Percentiles rank a stretch among this genome's conserved stretches.
Conservation (phyloP, 2,888 invertebrate species). For the Zelleria hepariella region DNA sequence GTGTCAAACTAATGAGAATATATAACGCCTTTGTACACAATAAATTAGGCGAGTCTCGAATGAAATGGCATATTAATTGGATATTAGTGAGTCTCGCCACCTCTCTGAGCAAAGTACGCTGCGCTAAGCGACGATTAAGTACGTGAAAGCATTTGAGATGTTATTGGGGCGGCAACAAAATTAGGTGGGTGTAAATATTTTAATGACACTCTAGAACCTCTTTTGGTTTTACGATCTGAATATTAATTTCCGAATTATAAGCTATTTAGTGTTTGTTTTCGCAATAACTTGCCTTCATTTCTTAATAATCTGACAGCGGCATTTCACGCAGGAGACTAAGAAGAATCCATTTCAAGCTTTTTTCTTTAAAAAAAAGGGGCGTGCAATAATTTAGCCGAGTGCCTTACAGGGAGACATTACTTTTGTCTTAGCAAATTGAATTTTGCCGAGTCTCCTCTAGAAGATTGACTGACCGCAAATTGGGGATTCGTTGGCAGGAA, state of each 20-base stretch:
- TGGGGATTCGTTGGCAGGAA: slow-evolving; percentile 64
- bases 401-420: slow-evolving; percentile 35
- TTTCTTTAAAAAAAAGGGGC: not conserved
- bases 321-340: not conserved
- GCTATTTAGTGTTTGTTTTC: slow-evolving; percentile 21
- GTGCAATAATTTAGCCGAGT: slow-evolving; percentile 12
- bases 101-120: slow-evolving; percentile 30
- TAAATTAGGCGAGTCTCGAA: slow-evolving; percentile 58
- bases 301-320: not conserved
- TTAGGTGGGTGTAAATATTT: slow-evolving; percentile 46
- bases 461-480: slow-evolving; percentile 70
- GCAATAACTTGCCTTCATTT: not conserved
- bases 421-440: slow-evolving; percentile 66
- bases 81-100: slow-evolving; percentile 61
- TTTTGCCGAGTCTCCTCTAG: slow-evolving; percentile 44
- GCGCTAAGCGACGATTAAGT: slow-evolving; percentile 27
- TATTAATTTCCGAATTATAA: slow-evolving; percentile 28
- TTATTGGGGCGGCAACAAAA: slow-evolving; percentile 35
- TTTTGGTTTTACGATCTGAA: slow-evolving; percentile 30
- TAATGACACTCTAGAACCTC: slow-evolving; percentile 29
- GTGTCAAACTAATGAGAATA: slow-evolving; percentile 69
- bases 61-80: slow-evolving; percentile 67
- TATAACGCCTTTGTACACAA: slow-evolving; percentile 51
- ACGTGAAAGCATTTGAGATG: slow-evolving; percentile 34
- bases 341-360: not conserved